phyloP scores from a whole-genome alignment of 1,140 invertebrate species.

The Araneus ventricosus region DNA sequence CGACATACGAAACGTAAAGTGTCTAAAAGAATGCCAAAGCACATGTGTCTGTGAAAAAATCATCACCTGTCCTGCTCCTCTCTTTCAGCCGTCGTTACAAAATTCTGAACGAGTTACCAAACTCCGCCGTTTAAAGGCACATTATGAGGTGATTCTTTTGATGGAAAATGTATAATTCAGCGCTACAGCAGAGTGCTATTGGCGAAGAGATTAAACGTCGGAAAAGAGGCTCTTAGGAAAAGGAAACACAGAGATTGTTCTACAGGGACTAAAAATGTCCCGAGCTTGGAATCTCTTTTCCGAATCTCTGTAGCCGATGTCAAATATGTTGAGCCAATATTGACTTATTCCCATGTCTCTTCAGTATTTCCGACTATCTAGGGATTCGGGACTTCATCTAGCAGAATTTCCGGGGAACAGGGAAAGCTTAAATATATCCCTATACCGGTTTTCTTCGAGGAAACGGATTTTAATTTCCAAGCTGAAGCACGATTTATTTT shows the following conservation, averaged over 20 bases:
- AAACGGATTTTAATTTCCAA: slow-evolving; percentile 43
- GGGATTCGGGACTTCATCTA: slow-evolving; percentile 20
- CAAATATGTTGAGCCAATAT: slow-evolving; percentile 74
- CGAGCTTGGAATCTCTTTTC: not conserved
- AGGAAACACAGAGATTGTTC: slow-evolving; percentile 68
- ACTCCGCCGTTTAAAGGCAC: slow-evolving; percentile 1
- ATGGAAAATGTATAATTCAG: slow-evolving; percentile 26
- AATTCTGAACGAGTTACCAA: not conserved
- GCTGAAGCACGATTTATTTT: slow-evolving; percentile 3
- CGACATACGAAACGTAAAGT: not conserved
- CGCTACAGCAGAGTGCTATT: not conserved
- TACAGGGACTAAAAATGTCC: slow-evolving; percentile 69
- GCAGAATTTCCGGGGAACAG: slow-evolving; percentile 49
- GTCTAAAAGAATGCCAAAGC: not conserved
- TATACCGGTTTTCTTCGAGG: not conserved
- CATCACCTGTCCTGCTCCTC: not conserved
- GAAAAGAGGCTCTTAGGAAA: slow-evolving; percentile 46
- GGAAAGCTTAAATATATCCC: slow-evolving; percentile 53
- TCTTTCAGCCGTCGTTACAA: not conserved
- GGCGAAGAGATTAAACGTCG: slow-evolving; percentile 43
- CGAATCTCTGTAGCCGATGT: slow-evolving; percentile 68
- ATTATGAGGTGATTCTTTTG: slow-evolving; percentile 21
- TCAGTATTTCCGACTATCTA: slow-evolving; percentile 62
- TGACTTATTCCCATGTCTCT: slow-evolving; percentile 73
- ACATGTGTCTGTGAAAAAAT: not conserved